Percentiles rank a stretch among this genome's conserved stretches.
Conservation (phyloP, 1,140 invertebrate species). For the Pseudoatta argentina region DNA sequence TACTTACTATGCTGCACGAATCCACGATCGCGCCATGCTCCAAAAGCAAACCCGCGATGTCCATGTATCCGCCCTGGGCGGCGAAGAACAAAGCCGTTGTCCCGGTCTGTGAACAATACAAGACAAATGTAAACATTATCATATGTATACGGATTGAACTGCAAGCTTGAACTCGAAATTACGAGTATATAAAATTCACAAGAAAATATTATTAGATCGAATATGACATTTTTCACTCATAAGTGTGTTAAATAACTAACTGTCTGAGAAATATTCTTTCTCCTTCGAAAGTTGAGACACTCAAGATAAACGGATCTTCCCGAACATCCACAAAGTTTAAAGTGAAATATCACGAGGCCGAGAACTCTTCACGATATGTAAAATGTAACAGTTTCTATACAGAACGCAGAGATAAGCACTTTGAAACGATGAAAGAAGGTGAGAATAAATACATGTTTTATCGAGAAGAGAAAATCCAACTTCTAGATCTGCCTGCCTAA, state of each 20-base stretch:
- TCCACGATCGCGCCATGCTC: conserved; percentile 93
- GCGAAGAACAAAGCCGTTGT: conserved; percentile 97
- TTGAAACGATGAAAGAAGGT: background rate
- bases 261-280: background rate
- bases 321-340: background rate
- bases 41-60: conserved; percentile 92
- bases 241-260: too few relatives aligned
- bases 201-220: too few relatives aligned
- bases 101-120: conserved; percentile 90
- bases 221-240: too few relatives aligned
- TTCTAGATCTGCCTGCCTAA: background rate
- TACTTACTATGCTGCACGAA: conserved; percentile 92
- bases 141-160: background rate
- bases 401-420: background rate
- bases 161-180: too few relatives aligned
- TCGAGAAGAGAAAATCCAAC: background rate
- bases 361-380: background rate
- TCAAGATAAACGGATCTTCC: background rate
- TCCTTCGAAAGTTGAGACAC: background rate
- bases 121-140: conserved; percentile 56
- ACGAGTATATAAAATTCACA: too few relatives aligned
- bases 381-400: conserved; percentile 24
- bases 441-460: background rate
- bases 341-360: background rate
- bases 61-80: conserved; percentile 95